A percentile compares a stretch with the other conserved stretches of the same genome.
These are phyloP conservation scores for Coelinius sp. DNA, from an alignment of 2,888 invertebrate species.

Conservation along the genomic window DNA sequence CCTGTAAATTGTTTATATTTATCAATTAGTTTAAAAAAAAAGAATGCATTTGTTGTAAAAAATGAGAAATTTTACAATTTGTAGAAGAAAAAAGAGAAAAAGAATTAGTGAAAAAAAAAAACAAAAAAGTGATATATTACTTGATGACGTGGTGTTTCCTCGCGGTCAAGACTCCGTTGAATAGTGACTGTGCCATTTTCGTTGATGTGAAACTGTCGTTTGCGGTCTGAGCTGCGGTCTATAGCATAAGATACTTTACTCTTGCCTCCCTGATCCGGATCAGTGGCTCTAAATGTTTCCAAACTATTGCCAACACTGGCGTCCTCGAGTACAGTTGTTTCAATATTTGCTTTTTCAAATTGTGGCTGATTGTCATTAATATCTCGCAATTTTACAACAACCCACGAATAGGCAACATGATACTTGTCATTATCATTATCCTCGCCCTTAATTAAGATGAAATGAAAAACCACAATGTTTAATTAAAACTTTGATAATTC, in stretches of 20 bases:
- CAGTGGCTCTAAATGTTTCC: slow-evolving; percentile 95
- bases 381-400: slow-evolving; percentile 92
- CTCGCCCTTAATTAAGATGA: slow-evolving; percentile 76
- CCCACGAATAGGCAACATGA: slow-evolving; percentile 96
- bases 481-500: slow-evolving; percentile 4
- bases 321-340: slow-evolving; percentile 92
- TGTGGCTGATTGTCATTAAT: slow-evolving; percentile 98
- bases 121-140: slow-evolving; percentile 53
- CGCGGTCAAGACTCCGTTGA: slow-evolving; percentile 91
- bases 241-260: slow-evolving; percentile 93
- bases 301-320: slow-evolving; percentile 91
- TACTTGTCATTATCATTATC: slow-evolving; percentile 97
- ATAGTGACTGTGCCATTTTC: slow-evolving; percentile 96
- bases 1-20: slow-evolving; percentile 72
- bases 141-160: slow-evolving; percentile 95
- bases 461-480: slow-evolving; percentile 3
- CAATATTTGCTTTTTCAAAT: slow-evolving; percentile 94
- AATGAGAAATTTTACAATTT: too few species aligned
- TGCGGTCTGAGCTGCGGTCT: slow-evolving; percentile 91
- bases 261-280: slow-evolving; percentile 95
- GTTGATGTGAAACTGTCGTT: slow-evolving; percentile 94
- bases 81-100: too few species aligned
- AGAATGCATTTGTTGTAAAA: too few species aligned
- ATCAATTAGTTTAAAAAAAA: too few species aligned
- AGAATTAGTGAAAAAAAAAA: too few species aligned